Evolutionary conservation across 2,113 vertebrate species (phyloP).

Genomic region (Polypterus bichir): DNA sequence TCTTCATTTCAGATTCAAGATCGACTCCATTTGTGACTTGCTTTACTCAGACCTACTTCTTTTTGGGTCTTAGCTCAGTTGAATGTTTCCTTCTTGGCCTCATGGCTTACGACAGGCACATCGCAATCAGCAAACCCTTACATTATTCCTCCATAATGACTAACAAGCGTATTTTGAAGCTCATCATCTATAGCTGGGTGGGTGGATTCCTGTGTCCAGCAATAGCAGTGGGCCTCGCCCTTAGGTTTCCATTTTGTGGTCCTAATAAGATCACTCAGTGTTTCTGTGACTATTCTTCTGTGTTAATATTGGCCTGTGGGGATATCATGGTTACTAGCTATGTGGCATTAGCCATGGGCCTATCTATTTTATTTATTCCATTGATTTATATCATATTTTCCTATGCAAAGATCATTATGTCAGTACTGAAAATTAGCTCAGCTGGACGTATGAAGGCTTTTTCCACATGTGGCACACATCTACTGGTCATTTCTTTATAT

Average conservation of each 20-base stretch:
- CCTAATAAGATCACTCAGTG: too few relatives aligned
- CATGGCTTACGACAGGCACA: too few relatives aligned
- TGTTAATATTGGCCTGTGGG: neutral
- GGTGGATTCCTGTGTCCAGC: slow-evolving; percentile 19
- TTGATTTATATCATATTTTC: too few relatives aligned
- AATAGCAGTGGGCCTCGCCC: slow-evolving; percentile 5
- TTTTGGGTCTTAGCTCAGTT: slow-evolving; percentile 23
- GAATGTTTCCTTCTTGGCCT: too few relatives aligned
- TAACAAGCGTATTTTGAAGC: neutral
- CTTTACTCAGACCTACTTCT: slow-evolving; percentile 22
- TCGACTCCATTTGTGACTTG: slow-evolving; percentile 21
- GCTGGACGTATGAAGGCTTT: too few relatives aligned
- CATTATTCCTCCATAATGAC: slow-evolving; percentile 20
- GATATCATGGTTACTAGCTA: slow-evolving; percentile 12
- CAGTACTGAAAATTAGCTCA: too few relatives aligned
- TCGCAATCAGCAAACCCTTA: slow-evolving; percentile 18
- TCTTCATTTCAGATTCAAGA: neutral
- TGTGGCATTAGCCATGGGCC: too few relatives aligned
- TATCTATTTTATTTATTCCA: too few relatives aligned
- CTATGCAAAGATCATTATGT: too few relatives aligned
- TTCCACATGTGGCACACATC: too few relatives aligned
- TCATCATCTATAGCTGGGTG: slow-evolving; percentile 19
- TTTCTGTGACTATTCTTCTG: too few relatives aligned
- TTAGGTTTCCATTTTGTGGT: slow-evolving; percentile 12
- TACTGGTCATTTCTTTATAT: too few relatives aligned